Base-by-base conservation (phyloP, 2,113 vertebrate species). In the Porphyrio hochstetteri region DNA sequence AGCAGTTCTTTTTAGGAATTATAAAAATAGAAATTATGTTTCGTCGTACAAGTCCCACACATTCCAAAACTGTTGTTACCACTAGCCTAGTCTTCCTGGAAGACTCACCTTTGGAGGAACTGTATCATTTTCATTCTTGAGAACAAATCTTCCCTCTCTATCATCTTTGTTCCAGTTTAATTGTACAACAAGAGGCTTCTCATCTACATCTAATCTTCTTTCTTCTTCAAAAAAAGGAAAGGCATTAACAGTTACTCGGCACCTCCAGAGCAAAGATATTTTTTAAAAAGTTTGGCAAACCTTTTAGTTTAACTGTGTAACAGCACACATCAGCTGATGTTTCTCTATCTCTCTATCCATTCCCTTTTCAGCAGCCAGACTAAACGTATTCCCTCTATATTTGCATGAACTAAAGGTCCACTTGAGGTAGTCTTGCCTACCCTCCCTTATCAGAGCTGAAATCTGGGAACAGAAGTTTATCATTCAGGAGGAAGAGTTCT, bases 131-230 rank as follows among this genome's bases (percentile, higher is more conserved):
- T 99, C 99, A 16, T 99, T 99, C 98, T 99, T 99, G n/a, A 99
- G 98, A 53, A 99, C 99, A 38, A 99, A 99, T 63, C 99, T 98
- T 64, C 99, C 99, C 90, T 99, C 99, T 29, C 99, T 96, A 97
- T 99, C 99, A 76, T 99, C 99, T 96, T 99, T 99, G 97, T 99
- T 99, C 99, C 99, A 99, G 96, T 99, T 99, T 86, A 99, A 96
- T 67, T 99, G 99, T 65, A 99, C 99, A 52, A 99, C 99, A 27
- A 99, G 98, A 82, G 99, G 99, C 89, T 99, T 99, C 98, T 99
- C 99, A 65, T 99, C 99, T 89, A 98, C 95, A 94, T 99, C 99
- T 98, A 99, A 98, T 99, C 99, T 99, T 98, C 99, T 99, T 98
- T 99, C 99, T 99, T 99, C 99, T 99, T 98, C 94, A 98, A 94